These are phyloP conservation scores for Apocheima hispidaria DNA, from an alignment of 2,888 invertebrate species.

Conservation along the genomic window DNA sequence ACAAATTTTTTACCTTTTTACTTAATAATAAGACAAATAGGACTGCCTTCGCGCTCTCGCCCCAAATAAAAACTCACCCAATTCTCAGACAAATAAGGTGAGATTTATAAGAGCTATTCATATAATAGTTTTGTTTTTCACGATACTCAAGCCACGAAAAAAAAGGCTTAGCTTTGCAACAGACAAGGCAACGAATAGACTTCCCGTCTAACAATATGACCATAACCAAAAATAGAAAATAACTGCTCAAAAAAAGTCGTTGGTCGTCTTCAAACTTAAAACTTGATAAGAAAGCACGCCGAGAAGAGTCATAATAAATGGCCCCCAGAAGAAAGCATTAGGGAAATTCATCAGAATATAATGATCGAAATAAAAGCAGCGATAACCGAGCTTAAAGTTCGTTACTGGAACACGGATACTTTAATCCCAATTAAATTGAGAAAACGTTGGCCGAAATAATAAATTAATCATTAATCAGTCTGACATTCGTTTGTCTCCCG, in stretches of 20 bases:
- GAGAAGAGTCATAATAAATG: constrained; percentile 21
- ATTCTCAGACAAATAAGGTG: too few relatives aligned
- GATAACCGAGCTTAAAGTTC: constrained; percentile 34
- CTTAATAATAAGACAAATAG: too few relatives aligned
- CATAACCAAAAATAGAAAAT: not conserved
- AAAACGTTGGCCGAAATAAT: constrained; percentile 53
- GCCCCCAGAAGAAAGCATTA: constrained; percentile 28
- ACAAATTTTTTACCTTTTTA: too few relatives aligned
- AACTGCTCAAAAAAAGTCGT: not conserved
- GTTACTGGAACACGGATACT: constrained; percentile 46
- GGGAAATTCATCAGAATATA: constrained; percentile 24
- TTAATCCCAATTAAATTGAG: constrained; percentile 55
- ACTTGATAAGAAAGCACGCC: constrained; percentile 18
- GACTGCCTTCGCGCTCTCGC: too few relatives aligned
- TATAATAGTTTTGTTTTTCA: too few relatives aligned
- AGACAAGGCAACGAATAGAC: too few relatives aligned
- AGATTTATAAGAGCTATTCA: too few relatives aligned
- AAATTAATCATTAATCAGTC: constrained; percentile 82
- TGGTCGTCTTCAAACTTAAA: constrained; percentile 18
- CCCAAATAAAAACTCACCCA: too few relatives aligned
- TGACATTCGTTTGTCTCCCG: constrained; percentile 80
- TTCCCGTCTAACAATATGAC: not conserved
- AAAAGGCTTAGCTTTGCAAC: too few relatives aligned
- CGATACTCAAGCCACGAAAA: too few relatives aligned
- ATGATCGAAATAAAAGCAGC: constrained; percentile 35